Evolutionary conservation across 2,888 invertebrate species (phyloP), one percentile per base, ranked within the genome.

Genomic region (Drosophila meridiana): DNA sequence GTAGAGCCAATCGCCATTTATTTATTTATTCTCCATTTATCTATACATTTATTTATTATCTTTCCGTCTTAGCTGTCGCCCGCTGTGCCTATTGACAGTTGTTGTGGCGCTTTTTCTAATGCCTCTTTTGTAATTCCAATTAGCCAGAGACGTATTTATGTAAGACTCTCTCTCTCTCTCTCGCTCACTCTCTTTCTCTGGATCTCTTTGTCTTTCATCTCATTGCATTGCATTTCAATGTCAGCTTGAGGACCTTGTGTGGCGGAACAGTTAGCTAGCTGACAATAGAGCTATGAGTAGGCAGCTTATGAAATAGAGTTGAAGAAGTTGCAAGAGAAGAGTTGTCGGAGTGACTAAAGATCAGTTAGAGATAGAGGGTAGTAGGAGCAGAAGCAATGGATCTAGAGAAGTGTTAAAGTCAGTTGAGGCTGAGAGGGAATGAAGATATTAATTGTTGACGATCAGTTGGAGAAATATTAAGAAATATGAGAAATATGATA

Each of bases 11-110:
- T 88, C 84, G 87, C 40, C 89, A 86, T 88, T 88, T 87, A 87
- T 88, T 88, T 87, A 87, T 87, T 90, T 88, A 88, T 87, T 87
- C 84, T 73, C 80, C 74, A 86, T 90, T 90, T 88, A 88, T 86
- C 89, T 87, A 85, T 87, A 82, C 80, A 74, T 82, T 89, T 89
- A 85, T 85, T 85, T 85, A 85, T 89, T 89, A 87, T 84, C 85
- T 88, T 67, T 61, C 68, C 67, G 81, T 75, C 66, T 56, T 7
- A 42, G n/a, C 56, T 53, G 64, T 68, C 63, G 40, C 50, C 73
- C 76, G 72, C 63, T 83, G 72, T 79, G 70, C 56, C 69, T 59
- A 82, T 80, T 80, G 78, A 74, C 77, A 72, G 73, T 78, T 72
- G 76, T 69, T 89, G 87, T 79, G 82, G 84, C 76, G 87, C 80